Percentiles rank a stretch among this genome's conserved stretches.
Evolutionary conservation across 1,140 invertebrate genomes (phyloP).

Genomic region (Scaptomyza hsui): DNA sequence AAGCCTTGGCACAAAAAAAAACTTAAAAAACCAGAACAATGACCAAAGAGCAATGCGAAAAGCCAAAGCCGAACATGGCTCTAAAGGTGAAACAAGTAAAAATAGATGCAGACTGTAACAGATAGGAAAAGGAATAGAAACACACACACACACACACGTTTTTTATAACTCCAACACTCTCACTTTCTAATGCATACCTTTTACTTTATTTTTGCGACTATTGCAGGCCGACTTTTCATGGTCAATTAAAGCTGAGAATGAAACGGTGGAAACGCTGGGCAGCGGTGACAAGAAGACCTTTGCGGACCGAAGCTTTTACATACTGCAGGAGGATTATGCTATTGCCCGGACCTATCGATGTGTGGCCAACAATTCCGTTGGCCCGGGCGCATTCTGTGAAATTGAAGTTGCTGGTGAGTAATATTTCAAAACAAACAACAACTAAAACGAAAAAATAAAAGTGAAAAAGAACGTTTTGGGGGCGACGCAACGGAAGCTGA

Average conservation of each 20-base stretch:
- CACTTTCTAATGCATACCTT: constrained; percentile 3
- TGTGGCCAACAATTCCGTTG: constrained; percentile 92
- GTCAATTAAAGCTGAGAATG: constrained; percentile 93
- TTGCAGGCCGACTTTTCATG: constrained; percentile 90
- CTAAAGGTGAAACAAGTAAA: neutral
- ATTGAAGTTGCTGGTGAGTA: constrained; percentile 90
- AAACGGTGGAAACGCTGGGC: constrained; percentile 87
- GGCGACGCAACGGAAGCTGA: constrained; percentile 48
- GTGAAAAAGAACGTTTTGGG: neutral
- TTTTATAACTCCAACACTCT: constrained; percentile 8
- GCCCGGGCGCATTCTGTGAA: constrained; percentile 90
- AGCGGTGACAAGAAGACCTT: constrained; percentile 53
- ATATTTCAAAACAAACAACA: constrained; percentile 3
- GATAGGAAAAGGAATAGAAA: neutral
- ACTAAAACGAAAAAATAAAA: neutral
- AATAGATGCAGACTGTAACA: neutral
- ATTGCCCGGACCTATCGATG: constrained; percentile 91
- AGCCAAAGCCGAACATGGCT: constrained; percentile 13
- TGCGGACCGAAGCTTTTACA: constrained; percentile 66
- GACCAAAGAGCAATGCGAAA: constrained; percentile 21
- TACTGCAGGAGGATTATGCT: constrained; percentile 71
- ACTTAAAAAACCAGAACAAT: neutral
- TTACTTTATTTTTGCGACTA: neutral
- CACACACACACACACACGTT: neutral
- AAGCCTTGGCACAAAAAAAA: constrained; percentile 7